Conservation (phyloP, 2,888 invertebrate species). For the Lasius platythorax region DNA sequence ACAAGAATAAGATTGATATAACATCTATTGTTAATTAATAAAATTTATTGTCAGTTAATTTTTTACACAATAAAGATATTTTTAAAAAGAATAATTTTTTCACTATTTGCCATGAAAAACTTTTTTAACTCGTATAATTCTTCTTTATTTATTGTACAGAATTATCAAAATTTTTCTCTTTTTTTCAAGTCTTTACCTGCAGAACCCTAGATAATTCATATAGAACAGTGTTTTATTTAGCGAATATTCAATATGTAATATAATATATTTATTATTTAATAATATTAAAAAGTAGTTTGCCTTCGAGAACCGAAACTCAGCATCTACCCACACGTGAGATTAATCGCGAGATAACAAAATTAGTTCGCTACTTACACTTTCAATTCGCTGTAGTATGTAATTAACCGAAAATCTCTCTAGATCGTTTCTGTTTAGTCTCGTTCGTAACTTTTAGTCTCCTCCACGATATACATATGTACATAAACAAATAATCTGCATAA, state of each 20-base stretch:
- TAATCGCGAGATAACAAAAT: not conserved
- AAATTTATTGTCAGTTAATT: slow-evolving; percentile 3
- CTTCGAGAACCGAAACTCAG: not conserved
- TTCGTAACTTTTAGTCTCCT: not conserved
- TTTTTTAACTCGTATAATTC: not conserved
- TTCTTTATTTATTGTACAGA: not conserved
- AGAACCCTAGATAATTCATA: not conserved
- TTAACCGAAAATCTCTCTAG: not conserved
- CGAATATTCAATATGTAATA: not conserved
- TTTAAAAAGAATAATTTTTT: not conserved
- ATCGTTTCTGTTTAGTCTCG: not conserved
- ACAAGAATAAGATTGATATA: slow-evolving; percentile 2
- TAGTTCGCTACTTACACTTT: not conserved
- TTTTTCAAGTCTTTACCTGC: not conserved
- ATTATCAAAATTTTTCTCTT: not conserved
- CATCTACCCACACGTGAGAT: not conserved
- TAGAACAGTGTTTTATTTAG: not conserved
- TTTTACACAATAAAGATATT: not conserved
- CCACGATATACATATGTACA: not conserved
- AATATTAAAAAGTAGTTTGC: slow-evolving; percentile 6
- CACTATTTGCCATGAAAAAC: not conserved
- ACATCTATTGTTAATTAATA: not conserved
- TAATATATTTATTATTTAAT: slow-evolving; percentile 3
- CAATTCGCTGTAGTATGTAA: not conserved
- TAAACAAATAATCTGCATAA: slow-evolving; percentile 16